Evolutionary conservation across 1,140 invertebrate species (phyloP).

Genomic region (Papilio machaon): DNA sequence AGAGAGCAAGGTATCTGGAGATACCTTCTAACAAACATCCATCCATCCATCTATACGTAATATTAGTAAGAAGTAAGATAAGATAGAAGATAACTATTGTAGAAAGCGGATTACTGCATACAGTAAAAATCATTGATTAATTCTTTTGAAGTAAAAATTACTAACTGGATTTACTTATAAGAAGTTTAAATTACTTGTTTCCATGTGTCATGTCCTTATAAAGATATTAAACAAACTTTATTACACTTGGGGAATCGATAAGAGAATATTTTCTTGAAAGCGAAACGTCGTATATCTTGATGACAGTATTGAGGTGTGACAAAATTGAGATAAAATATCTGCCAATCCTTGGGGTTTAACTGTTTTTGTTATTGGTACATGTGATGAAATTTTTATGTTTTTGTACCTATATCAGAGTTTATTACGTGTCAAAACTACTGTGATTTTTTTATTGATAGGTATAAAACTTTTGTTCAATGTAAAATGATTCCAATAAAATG

Average conservation of each 20-base stretch:
- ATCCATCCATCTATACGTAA: too few species aligned
- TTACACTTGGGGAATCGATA: not conserved
- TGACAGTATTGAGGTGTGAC: slow-evolving; percentile 1
- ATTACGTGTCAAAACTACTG: not conserved
- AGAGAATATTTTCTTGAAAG: not conserved
- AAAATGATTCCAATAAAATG: not conserved
- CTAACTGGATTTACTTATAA: too few species aligned
- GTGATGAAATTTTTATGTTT: not conserved
- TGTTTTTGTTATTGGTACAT: not conserved
- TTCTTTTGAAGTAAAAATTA: too few species aligned
- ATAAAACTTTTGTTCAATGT: not conserved
- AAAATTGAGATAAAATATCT: not conserved
- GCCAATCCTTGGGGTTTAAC: not conserved
- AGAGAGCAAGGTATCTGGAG: too few species aligned
- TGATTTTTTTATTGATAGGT: not conserved
- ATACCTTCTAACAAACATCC: too few species aligned
- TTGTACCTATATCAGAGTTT: slow-evolving; percentile 6
- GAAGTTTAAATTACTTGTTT: too few species aligned
- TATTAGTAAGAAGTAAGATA: too few species aligned
- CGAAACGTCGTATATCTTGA: not conserved
- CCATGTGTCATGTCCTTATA: not conserved
- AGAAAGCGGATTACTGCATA: too few species aligned
- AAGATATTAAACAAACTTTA: not conserved
- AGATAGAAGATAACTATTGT: too few species aligned
- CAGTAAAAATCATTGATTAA: too few species aligned